Evolutionary conservation across 2,113 vertebrate genomes (phyloP), one percentile per base, ranked within the genome.

Genomic region (Scortum barcoo): DNA sequence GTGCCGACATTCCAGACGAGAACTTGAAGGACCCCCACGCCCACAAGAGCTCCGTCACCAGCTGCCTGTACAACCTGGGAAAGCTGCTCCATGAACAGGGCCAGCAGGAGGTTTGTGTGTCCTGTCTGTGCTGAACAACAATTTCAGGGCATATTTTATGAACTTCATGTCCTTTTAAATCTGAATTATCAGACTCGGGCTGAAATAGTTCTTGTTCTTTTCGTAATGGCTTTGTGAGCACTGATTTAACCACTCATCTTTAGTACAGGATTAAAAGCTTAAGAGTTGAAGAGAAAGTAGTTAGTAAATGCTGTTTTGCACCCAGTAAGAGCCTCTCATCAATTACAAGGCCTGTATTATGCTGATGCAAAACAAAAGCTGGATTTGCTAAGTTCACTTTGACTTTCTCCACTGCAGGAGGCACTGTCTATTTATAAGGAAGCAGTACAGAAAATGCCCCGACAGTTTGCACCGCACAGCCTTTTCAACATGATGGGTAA

Each of bases 401-500:
- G n/a, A n/a, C 68, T 63, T 66, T 50, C 20, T 65, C 38, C 54
- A 24, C 75, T 24, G 54, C 92, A 99, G 98, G 98, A 99, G 89
- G 98, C 98, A 44, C 93, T 99, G 76, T 92, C 72, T 4, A 94
- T 97, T 67, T 99, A 98, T 92, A 98, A 96, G 93, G 97, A 98
- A 92, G 98, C 98, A 58, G 95, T 98, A 92, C 97, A 97, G 94
- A 99, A 99, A 95, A 99, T 99, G 98, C 98, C 98, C 13, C 94
- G 94, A 53, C 98, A 99, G 81, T 99, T 99, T 96, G 97, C 98
- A 74, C 98, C 98, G 19, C 98, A 99, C 92, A 99, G 98, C 84
- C 96, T 99, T 66, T 99, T 98, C 93, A 99, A 99, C 92, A 99
- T 99, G 98, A 99, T 99, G 96, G 98, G 98, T 99, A 91, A 96